Base-by-base conservation (phyloP, 2,797 vertebrate genomes). In the Epinephelus malabaricus region DNA sequence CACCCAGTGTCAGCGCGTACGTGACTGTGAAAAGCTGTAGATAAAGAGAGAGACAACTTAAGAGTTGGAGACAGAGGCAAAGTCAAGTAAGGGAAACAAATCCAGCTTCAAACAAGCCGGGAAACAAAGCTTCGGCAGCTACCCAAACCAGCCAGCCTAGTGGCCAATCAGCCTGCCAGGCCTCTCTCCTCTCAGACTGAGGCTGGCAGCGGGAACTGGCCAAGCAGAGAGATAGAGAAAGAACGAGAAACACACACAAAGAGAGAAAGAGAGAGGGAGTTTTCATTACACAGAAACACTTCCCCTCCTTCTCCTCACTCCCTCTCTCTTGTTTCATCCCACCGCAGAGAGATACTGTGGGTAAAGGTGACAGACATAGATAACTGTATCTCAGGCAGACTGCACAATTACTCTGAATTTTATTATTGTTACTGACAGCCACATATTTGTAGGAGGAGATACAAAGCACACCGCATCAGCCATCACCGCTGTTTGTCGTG, bases 241-340 rank as follows among this genome's bases (percentile, higher is more conserved):
- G 70, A 83, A 60, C 13, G 47, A 74, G 73, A 87, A 86, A 78
- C 51, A 50, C 45, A 85, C 69, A 85, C 69, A 88, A 68, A 83
- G 72, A 69, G 60, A 73, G 66, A 68, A 72, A 83, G 73, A 83
- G 69, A 81, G 82, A 78, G 73, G 73, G 83, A 89, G 89, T 89
- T 93, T 93, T 88, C 87, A 92, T 92, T 89, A 88, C 88, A 90
- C 87, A 86, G 83, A 91, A 90, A 89, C 85, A 92, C 81, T 90
- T 82, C 56, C 91, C 86, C 73, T 69, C 73, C 69, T 75, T 78
- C 71, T 82, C 79, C 61, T 68, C 77, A 7, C 76, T 56, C 79
- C 45, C 23, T n/a, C 69, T 49, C 64, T 66, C 71, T 84, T 69
- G 79, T 88, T 90, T 89, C 56, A 88, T 84, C 70, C 89, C 82